These are phyloP conservation scores for Zoanthus sociatus DNA, from an alignment of 92 coral and sea anemone genomes.

Conservation along the genomic window DNA sequence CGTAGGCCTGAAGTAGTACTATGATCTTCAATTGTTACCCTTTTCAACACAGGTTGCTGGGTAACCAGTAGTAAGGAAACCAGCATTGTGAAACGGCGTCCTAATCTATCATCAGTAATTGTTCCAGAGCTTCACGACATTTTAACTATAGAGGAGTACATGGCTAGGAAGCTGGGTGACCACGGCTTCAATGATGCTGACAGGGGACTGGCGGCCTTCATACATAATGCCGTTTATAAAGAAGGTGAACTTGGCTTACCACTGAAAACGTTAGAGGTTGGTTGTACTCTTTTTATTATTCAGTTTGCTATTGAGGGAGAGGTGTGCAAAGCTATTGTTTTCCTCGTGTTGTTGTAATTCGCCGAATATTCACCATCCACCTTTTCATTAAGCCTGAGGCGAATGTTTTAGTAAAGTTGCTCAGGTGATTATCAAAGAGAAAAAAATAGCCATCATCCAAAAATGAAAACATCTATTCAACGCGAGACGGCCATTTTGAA, in stretches of 20 bases:
- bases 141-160: slow-evolving; percentile 21
- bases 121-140: slow-evolving; percentile 12
- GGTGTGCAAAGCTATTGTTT: too few relatives aligned
- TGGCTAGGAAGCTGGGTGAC: neutral
- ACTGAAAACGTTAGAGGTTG: neutral
- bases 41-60: neutral
- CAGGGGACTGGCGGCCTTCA: neutral
- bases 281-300: neutral
- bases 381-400: too few relatives aligned
- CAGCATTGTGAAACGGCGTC: neutral
- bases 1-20: neutral
- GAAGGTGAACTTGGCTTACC: slow-evolving; percentile 38
- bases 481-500: too few relatives aligned
- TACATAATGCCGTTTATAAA: slow-evolving; percentile 14
- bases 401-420: too few relatives aligned
- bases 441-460: too few relatives aligned
- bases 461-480: too few relatives aligned
- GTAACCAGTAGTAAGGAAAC: neutral
- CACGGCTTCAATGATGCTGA: slow-evolving; percentile 19
- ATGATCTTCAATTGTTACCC: neutral
- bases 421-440: too few relatives aligned
- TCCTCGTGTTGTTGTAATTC: too few relatives aligned
- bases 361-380: too few relatives aligned
- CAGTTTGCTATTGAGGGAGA: neutral
- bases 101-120: neutral